phyloP scores from a whole-genome alignment of 2,888 invertebrate species.

The Mayetiola destructor region DNA sequence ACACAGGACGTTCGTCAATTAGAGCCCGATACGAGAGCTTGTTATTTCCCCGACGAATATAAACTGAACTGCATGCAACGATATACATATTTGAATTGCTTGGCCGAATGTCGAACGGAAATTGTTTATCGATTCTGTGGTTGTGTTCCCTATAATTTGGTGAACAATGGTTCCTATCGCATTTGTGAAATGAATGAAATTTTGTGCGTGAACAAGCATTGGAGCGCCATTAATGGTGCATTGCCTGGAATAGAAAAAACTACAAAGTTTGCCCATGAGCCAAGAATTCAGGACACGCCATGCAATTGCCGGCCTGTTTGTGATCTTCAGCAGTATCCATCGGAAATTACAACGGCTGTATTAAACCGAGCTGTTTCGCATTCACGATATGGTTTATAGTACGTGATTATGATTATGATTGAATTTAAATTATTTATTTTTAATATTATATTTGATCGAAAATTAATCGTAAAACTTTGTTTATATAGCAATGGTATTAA shows the following conservation, averaged over 20 bases:
- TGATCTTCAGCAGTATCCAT: slow-evolving; percentile 43
- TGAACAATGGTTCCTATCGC: slow-evolving; percentile 29
- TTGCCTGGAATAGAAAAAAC: slow-evolving; percentile 31
- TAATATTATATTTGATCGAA: not conserved
- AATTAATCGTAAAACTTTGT: not conserved
- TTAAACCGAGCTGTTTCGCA: slow-evolving; percentile 36
- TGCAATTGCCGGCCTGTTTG: slow-evolving; percentile 50
- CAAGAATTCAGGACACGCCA: slow-evolving; percentile 17
- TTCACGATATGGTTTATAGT: slow-evolving; percentile 38
- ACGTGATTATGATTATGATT: slow-evolving; percentile 24
- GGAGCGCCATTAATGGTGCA: slow-evolving; percentile 25
- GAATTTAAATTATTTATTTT: not conserved
- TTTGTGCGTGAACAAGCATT: slow-evolving; percentile 25
- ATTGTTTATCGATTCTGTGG: slow-evolving; percentile 38
- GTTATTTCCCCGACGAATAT: slow-evolving; percentile 44
- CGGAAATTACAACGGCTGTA: slow-evolving; percentile 47
- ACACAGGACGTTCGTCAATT: slow-evolving; percentile 40
- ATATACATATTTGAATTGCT: slow-evolving; percentile 52
- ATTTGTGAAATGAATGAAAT: slow-evolving; percentile 25
- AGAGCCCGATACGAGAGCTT: slow-evolving; percentile 38
- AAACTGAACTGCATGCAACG: slow-evolving; percentile 28
- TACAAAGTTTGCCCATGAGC: slow-evolving; percentile 15
- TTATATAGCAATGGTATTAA: slow-evolving; percentile 34
- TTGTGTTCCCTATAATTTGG: slow-evolving; percentile 46
- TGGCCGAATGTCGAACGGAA: slow-evolving; percentile 42